phyloP scores from a whole-genome alignment of 2,797 vertebrate genomes.

The Vipera ursinii region DNA sequence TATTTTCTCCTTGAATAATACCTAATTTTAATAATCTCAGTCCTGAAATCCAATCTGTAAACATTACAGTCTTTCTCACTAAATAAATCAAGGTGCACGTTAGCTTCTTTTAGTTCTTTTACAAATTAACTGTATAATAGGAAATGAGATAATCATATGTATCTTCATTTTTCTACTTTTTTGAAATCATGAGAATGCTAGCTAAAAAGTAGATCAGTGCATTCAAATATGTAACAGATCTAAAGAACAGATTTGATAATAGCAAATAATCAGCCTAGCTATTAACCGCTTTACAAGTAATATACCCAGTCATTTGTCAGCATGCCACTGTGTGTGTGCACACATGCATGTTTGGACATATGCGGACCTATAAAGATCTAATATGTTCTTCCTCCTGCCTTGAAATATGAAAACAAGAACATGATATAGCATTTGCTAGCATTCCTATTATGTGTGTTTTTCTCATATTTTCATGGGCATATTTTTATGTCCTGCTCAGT shows the following conservation, averaged over 20 bases:
- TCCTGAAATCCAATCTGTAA: slow-evolving; percentile 7
- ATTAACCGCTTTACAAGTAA: not conserved
- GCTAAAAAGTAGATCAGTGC: not conserved
- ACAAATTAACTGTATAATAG: not conserved
- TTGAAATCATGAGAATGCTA: not conserved
- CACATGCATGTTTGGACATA: not conserved
- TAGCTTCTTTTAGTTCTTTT: not conserved
- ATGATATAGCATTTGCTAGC: not conserved
- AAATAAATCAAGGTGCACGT: not conserved
- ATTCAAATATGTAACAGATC: not conserved
- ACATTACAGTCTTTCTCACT: not conserved
- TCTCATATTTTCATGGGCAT: not conserved
- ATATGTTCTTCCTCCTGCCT: not conserved
- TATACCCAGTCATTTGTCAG: not conserved
- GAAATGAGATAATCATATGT: not conserved
- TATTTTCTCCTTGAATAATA: accelerated
- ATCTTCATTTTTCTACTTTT: not conserved
- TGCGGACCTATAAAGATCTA: not conserved
- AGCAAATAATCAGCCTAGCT: not conserved
- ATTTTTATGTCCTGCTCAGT: not conserved
- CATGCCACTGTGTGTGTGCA: not conserved
- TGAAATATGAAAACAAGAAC: not conserved
- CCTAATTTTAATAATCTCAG: slow-evolving; percentile 3
- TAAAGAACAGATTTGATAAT: not conserved
- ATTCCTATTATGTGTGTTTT: not conserved